phyloP scores from a whole-genome alignment of 2,797 vertebrate species.

The Helostoma temminkii region DNA sequence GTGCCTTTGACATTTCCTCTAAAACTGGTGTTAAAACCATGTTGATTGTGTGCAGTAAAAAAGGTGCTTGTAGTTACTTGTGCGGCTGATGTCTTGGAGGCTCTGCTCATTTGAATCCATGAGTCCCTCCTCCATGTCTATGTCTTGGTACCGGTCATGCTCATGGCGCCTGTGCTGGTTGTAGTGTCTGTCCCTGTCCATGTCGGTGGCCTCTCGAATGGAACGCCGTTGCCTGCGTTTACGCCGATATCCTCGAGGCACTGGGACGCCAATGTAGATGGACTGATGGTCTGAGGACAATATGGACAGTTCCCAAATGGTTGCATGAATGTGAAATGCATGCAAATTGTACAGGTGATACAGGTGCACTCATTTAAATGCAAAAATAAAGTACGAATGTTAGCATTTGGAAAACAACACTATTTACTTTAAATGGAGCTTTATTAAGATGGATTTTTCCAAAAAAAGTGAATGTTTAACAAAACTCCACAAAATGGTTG shows the following conservation, averaged over 20 bases:
- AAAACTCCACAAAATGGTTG: conserved; percentile 14
- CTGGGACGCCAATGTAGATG: conserved; percentile 92
- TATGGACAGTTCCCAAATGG: neutral
- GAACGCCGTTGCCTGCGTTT: conserved; percentile 89
- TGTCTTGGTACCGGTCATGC: conserved; percentile 68
- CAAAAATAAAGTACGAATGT: neutral
- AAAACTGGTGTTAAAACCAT: too few species aligned
- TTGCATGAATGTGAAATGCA: neutral
- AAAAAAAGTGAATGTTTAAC: conserved; percentile 19
- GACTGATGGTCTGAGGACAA: conserved; percentile 87
- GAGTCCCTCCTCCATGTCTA: conserved; percentile 83
- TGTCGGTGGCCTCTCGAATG: conserved; percentile 79
- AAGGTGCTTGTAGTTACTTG: too few species aligned
- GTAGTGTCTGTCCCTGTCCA: conserved; percentile 79
- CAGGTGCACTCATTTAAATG: neutral
- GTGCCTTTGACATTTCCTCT: too few species aligned
- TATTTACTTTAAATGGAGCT: neutral
- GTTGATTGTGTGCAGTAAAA: too few species aligned
- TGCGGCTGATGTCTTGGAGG: conserved; percentile 84
- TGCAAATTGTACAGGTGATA: neutral
- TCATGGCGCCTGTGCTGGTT: conserved; percentile 77
- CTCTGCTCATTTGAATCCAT: conserved; percentile 71
- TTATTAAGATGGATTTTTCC: neutral
- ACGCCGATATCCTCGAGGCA: conserved; percentile 86
- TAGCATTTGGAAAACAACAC: neutral